Evolutionary conservation across 2,888 invertebrate genomes (phyloP).

Genomic region (Rhabditoides inermis): DNA sequence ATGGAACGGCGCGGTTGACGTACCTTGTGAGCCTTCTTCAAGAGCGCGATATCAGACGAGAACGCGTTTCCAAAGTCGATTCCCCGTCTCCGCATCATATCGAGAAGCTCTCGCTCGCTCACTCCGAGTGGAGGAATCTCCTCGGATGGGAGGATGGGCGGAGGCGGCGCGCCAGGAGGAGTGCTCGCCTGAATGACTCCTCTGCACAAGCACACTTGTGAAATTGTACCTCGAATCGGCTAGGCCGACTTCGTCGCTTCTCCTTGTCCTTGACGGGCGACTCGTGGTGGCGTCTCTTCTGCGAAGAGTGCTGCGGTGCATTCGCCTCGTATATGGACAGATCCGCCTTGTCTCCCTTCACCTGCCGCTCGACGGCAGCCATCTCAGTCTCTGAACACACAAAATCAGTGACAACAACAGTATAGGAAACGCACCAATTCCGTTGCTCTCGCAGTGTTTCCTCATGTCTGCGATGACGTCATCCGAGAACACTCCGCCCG

Average conservation of each 20-base stretch:
- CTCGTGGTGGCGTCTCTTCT: too few species aligned
- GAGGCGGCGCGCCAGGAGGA: slow-evolving; percentile 6
- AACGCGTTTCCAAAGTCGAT: slow-evolving; percentile 14
- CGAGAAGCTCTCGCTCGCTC: slow-evolving; percentile 23
- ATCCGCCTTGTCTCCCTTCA: slow-evolving; percentile 45
- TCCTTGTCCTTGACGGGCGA: too few species aligned
- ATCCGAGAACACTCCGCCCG: slow-evolving; percentile 88
- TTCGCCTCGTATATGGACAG: slow-evolving; percentile 37
- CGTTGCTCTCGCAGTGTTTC: slow-evolving; percentile 24
- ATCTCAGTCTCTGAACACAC: slow-evolving; percentile 29
- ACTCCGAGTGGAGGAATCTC: slow-evolving; percentile 17
- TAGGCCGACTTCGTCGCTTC: slow-evolving; percentile 3
- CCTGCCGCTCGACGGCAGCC: slow-evolving; percentile 36
- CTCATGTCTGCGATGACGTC: slow-evolving; percentile 80
- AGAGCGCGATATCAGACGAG: slow-evolving; percentile 11
- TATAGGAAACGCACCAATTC: slow-evolving; percentile 24
- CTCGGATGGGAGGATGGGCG: slow-evolving; percentile 12
- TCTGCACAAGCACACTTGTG: too few species aligned
- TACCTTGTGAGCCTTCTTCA: slow-evolving; percentile 13
- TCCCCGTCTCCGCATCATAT: slow-evolving; percentile 8
- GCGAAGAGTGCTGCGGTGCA: too few species aligned
- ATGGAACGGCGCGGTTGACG: too few species aligned
- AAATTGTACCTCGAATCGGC: too few species aligned
- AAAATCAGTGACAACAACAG: not conserved
- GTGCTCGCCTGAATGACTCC: slow-evolving; percentile 4